phyloP scores from a whole-genome alignment of 2,888 invertebrate species.

The Steromphala cineraria region DNA sequence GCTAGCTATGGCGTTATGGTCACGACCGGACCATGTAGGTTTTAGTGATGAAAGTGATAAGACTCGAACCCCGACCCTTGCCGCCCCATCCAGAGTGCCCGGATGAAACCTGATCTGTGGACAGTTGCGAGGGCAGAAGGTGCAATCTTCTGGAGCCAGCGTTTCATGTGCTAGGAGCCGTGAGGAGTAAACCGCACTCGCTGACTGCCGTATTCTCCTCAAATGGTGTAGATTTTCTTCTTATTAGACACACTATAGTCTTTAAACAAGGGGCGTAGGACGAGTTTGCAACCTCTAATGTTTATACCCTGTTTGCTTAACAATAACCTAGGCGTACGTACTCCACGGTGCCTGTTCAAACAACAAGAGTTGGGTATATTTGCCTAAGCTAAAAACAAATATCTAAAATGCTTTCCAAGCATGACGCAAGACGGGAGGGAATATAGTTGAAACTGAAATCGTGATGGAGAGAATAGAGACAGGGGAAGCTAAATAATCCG shows the following conservation, averaged over 20 bases:
- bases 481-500: not conserved
- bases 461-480: slow-evolving; percentile 13
- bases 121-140: not conserved
- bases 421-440: slow-evolving; percentile 18
- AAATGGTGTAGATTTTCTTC: slow-evolving; percentile 8
- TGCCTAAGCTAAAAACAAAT: slow-evolving; percentile 18
- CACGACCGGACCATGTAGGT: too few species aligned
- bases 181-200: not conserved
- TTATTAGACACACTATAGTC: not conserved
- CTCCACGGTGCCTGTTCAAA: not conserved
- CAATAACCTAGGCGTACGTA: not conserved
- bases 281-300: not conserved
- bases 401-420: slow-evolving; percentile 22
- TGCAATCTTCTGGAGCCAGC: not conserved
- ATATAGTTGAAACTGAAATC: slow-evolving; percentile 1
- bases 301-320: not conserved
- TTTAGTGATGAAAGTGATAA: slow-evolving; percentile 1
- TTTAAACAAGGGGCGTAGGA: slow-evolving; percentile 4
- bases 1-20: too few species aligned
- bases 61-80: not conserved
- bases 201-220: not conserved
- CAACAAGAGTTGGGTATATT: not conserved
- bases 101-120: not conserved
- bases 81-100: not conserved
- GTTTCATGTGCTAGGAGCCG: not conserved